Percentiles rank a stretch among this genome's conserved stretches.
Evolutionary conservation across 2,797 vertebrate species (phyloP).

Genomic region (Echeneis naucrates): DNA sequence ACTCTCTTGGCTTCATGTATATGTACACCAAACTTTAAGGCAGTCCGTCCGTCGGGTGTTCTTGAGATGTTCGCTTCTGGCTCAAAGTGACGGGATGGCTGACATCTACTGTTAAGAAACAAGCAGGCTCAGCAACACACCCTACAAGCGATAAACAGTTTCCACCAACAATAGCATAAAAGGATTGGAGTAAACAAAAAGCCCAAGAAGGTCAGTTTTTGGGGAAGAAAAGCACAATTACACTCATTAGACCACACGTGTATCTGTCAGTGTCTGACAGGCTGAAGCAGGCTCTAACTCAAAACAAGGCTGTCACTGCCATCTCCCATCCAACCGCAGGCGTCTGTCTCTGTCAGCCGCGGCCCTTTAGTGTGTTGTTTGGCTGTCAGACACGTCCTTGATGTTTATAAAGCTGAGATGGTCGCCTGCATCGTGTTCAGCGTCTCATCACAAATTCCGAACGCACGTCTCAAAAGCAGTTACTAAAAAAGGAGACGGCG

Average conservation of each 20-base stretch:
- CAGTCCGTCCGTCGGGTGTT: not conserved
- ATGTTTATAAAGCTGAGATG: slow-evolving; percentile 54
- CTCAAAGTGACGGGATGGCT: not conserved
- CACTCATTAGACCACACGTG: slow-evolving; percentile 46
- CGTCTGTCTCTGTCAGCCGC: slow-evolving; percentile 28
- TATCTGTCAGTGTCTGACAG: slow-evolving; percentile 42
- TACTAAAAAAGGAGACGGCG: slow-evolving; percentile 71
- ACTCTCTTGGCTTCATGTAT: not conserved
- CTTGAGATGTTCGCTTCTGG: not conserved
- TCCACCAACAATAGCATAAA: not conserved
- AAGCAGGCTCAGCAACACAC: not conserved
- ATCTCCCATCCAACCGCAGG: slow-evolving; percentile 31
- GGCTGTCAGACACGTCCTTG: slow-evolving; percentile 57
- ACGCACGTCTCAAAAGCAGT: slow-evolving; percentile 61
- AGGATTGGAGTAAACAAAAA: not conserved
- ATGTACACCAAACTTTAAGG: not conserved
- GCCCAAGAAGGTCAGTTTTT: slow-evolving; percentile 26
- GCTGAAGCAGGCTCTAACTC: slow-evolving; percentile 19
- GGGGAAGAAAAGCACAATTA: slow-evolving; percentile 34
- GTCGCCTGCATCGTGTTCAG: slow-evolving; percentile 50
- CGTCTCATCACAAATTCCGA: slow-evolving; percentile 65
- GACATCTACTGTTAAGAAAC: not conserved
- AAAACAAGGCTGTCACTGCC: slow-evolving; percentile 52
- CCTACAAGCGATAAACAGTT: not conserved
- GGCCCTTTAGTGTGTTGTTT: slow-evolving; percentile 42